These are phyloP conservation scores for Branchinecta sandiegonensis DNA, from an alignment of 2,888 invertebrate genomes.

Conservation along the genomic window DNA sequence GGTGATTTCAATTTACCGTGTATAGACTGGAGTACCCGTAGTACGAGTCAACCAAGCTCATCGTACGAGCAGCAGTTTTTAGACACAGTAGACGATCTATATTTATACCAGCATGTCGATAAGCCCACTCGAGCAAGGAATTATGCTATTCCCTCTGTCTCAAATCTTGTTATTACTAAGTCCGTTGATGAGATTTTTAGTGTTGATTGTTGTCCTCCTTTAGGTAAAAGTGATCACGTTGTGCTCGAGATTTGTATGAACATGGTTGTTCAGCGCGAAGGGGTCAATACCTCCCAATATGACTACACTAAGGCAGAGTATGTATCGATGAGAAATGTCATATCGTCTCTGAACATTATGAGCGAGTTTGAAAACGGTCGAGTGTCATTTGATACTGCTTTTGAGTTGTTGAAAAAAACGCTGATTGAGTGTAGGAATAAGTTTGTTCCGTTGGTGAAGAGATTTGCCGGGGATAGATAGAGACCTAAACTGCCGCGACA, in stretches of 20 bases:
- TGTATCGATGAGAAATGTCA: not conserved
- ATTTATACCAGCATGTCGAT: too few species aligned
- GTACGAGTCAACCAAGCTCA: slow-evolving; percentile 11
- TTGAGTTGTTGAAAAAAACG: not conserved
- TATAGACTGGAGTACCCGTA: not conserved
- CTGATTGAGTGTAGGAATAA: not conserved
- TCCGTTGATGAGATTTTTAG: not conserved
- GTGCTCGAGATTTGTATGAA: slow-evolving; percentile 7
- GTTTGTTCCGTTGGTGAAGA: slow-evolving; percentile 11
- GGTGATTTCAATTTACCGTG: slow-evolving; percentile 7
- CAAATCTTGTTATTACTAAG: too few species aligned
- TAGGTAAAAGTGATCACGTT: slow-evolving; percentile 5
- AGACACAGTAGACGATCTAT: too few species aligned
- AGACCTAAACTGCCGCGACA: not conserved
- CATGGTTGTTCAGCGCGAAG: not conserved
- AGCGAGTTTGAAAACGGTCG: not conserved
- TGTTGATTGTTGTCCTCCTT: not conserved
- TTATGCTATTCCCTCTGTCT: too few species aligned
- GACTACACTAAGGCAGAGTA: not conserved
- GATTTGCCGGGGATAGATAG: not conserved
- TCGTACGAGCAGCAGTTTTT: not conserved
- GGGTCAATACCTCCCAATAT: slow-evolving; percentile 1
- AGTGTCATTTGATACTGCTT: not conserved
- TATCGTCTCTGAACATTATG: not conserved
- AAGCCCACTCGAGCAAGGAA: too few species aligned